A percentile compares a stretch with the other conserved stretches of the same genome.
Evolutionary conservation across 2,888 invertebrate species (phyloP).

Genomic region (Lapara coniferarum): DNA sequence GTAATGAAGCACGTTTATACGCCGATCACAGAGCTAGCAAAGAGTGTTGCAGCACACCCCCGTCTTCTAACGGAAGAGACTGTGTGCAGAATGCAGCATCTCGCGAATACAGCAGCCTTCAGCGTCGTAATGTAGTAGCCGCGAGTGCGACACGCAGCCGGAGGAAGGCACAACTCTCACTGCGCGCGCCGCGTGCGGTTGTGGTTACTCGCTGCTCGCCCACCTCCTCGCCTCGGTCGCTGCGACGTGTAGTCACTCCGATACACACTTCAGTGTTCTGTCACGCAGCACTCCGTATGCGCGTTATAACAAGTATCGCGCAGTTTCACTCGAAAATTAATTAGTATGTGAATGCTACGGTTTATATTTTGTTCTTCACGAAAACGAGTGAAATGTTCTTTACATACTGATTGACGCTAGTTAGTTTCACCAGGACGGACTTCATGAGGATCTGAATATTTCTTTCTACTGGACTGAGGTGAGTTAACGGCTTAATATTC

Average conservation of each 20-base stretch:
- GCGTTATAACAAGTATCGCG: slow-evolving; percentile 65
- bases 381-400: slow-evolving; percentile 79
- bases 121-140: slow-evolving; percentile 28
- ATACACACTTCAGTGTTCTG: slow-evolving; percentile 66
- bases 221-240: slow-evolving; percentile 58
- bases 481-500: slow-evolving; percentile 43
- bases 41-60: slow-evolving; percentile 30
- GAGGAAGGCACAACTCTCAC: slow-evolving; percentile 74
- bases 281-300: slow-evolving; percentile 65
- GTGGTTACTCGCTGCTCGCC: slow-evolving; percentile 67
- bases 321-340: slow-evolving; percentile 72
- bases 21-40: background rate
- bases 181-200: slow-evolving; percentile 80
- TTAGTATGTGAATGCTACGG: slow-evolving; percentile 79
- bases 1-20: background rate
- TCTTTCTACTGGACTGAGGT: slow-evolving; percentile 59
- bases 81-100: slow-evolving; percentile 62
- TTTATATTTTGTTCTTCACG: slow-evolving; percentile 63
- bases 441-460: slow-evolving; percentile 72
- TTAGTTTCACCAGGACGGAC: slow-evolving; percentile 61
- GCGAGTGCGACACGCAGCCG: slow-evolving; percentile 55
- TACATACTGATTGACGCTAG: slow-evolving; percentile 60
- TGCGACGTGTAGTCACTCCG: slow-evolving; percentile 51
- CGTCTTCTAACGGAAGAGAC: slow-evolving; percentile 40
- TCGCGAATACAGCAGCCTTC: slow-evolving; percentile 61